Evolutionary conservation across 2,113 vertebrate genomes (phyloP).

Genomic region (Anas platyrhynchos): DNA sequence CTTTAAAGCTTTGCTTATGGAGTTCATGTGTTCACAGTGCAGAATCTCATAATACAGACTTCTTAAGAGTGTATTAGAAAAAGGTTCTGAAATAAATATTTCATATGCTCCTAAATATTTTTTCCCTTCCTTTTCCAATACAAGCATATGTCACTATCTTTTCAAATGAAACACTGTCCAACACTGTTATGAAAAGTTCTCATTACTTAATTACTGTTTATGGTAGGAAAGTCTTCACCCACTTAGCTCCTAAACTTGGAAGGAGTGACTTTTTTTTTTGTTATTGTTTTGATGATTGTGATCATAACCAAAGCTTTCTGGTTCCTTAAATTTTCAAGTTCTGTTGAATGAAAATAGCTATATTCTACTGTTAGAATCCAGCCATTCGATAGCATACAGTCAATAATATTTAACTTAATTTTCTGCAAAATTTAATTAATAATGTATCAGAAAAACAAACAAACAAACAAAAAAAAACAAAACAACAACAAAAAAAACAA

Average conservation of each 20-base stretch:
- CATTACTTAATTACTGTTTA: neutral
- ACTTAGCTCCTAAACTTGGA: neutral
- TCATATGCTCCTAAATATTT: neutral
- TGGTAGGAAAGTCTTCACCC: neutral
- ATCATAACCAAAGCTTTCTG: neutral
- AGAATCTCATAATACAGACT: neutral
- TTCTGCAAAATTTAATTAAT: neutral
- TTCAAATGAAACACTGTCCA: neutral
- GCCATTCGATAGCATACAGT: neutral
- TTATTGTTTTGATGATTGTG: neutral
- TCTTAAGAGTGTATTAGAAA: neutral
- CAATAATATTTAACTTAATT: neutral
- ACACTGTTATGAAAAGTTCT: neutral
- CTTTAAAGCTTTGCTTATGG: neutral
- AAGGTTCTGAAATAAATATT: neutral
- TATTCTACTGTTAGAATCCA: neutral
- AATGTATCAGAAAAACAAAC: neutral
- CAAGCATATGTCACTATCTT: neutral
- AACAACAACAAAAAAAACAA: too few relatives aligned
- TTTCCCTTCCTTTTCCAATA: constrained; percentile 2
- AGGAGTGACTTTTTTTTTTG: neutral
- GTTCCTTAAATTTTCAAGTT: neutral
- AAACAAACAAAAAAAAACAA: too few relatives aligned
- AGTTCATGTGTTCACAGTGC: neutral
- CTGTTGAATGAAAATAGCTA: neutral